Evolutionary conservation across 2,113 vertebrate species (phyloP).

Genomic region (Isurus oxyrinchus): DNA sequence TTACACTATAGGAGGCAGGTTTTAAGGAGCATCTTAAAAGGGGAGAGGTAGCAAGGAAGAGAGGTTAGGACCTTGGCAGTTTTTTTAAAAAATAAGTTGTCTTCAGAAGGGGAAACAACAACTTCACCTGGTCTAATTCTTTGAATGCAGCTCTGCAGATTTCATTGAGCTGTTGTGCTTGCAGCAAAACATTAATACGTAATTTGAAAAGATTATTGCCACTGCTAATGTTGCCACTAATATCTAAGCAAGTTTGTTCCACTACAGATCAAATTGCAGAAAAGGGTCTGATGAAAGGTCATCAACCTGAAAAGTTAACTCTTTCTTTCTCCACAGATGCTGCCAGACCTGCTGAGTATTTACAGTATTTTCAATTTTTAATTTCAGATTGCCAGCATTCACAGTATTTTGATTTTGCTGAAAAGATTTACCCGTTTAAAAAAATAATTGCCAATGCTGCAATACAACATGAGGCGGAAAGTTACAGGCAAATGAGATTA

Average conservation of each 20-base stretch:
- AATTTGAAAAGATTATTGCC: background rate
- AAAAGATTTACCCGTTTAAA: background rate
- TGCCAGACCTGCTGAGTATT: background rate
- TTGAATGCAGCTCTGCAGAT: background rate
- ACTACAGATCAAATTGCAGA: background rate
- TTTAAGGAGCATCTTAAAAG: background rate
- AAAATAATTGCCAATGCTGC: background rate
- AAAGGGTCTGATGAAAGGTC: background rate
- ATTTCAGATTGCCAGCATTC: background rate
- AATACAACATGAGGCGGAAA: background rate
- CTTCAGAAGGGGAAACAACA: background rate
- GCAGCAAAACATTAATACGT: background rate
- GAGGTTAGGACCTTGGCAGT: background rate
- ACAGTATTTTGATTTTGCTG: background rate
- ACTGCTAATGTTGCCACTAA: background rate
- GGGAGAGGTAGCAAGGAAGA: too few species aligned
- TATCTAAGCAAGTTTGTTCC: background rate
- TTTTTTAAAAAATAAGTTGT: background rate
- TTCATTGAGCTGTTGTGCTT: background rate
- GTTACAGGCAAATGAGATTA: background rate
- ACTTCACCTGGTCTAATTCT: background rate
- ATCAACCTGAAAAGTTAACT: background rate
- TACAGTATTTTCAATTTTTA: background rate
- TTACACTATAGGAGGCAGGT: too few species aligned
- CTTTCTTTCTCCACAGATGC: background rate